phyloP scores from a whole-genome alignment of 2,113 vertebrate species.

The Cyprinus carpio region DNA sequence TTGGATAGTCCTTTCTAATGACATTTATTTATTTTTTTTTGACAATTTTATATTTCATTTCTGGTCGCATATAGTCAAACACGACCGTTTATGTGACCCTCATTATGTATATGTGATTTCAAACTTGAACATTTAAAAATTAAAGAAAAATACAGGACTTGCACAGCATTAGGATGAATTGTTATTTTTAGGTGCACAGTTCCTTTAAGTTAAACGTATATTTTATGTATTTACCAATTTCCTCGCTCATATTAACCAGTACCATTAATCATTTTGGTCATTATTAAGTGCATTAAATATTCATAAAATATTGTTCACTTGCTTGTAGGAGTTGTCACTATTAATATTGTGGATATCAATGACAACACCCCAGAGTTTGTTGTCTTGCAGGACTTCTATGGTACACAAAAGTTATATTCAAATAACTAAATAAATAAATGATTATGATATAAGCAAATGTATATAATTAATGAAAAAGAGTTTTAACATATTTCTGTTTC shows the following conservation, averaged over 20 bases:
- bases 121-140: not conserved
- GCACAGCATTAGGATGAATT: not conserved
- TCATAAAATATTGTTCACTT: not conserved
- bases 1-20: not conserved
- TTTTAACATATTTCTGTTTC: not conserved
- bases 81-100: not conserved
- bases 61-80: not conserved
- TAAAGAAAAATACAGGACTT: not conserved
- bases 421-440: not conserved
- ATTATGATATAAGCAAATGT: not conserved
- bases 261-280: not conserved
- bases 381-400: constrained; percentile 70
- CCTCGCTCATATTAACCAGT: too few relatives aligned
- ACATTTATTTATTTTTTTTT: not conserved
- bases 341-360: constrained; percentile 85
- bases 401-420: constrained; percentile 66
- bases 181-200: not conserved
- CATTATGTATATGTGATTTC: not conserved
- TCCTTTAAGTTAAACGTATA: not conserved
- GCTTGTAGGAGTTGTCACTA: constrained; percentile 71
- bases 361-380: constrained; percentile 85
- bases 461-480: not conserved
- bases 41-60: not conserved
- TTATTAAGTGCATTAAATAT: constrained; percentile 14
- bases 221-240: too few relatives aligned